Base-by-base conservation (phyloP, 2,113 vertebrate species). In the Ranitomeya variabilis region DNA sequence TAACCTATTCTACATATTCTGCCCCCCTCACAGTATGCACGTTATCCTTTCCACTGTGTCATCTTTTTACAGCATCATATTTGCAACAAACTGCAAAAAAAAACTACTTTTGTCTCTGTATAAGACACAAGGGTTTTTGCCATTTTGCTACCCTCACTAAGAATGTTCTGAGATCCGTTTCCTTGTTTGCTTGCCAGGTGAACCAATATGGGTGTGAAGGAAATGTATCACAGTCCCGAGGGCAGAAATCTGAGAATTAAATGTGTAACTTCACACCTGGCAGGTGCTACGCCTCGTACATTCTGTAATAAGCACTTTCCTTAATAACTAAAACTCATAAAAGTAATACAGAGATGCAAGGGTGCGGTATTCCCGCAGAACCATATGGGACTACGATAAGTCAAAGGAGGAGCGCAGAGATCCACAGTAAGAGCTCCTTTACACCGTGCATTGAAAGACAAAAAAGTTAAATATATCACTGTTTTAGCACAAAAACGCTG, bases 231-330 rank as follows among this genome's bases (percentile, higher is more conserved):
- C 19, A 52, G 85, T 62, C 85, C 76, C 31, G 60, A 87, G 76
- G 62, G 60, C 79, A 51, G 37, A 62, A 87, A 0, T 77, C 31
- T 45, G 31, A 45, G 16, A n/a, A 21, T 16, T 10, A 66, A 23
- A 21, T 21, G 55, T 87, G 60, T 87, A n/a, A 67, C n/a, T 77
- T 86, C 26, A 86, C 71, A 86, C 85, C 55, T 86, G 12, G 19
- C 9, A 57, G 52, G 77, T 57, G 77, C 26, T 51, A 77, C 7
- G 31, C 71, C 18, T 77, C 60, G 69, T 18, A 86, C 59, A 77
- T 59, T 59, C 13, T 26, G 15, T 71, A 57, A 71, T 45, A 52
- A 60, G 26, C 16, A 80, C 54, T 59, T 80, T 16, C 1, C 21
- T 21, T 55, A 23, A 16, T 2, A 78, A 21, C 0, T 7, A 2